Evolutionary conservation across 2,797 vertebrate species (phyloP).

Genomic region (Bovichtus diacanthus): DNA sequence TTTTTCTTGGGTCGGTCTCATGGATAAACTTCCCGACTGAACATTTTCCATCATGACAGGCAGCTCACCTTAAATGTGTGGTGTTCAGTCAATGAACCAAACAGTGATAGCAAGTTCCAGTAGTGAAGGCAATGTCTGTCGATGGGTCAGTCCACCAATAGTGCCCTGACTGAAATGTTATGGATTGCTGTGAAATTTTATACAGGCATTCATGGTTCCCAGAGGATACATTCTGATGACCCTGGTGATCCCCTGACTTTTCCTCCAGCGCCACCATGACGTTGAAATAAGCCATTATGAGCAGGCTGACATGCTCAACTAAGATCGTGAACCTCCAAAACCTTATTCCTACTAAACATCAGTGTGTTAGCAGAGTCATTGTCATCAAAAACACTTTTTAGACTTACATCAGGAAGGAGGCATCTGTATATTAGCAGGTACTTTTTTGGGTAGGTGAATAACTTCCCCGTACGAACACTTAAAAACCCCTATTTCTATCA

Average conservation of each 20-base stretch:
- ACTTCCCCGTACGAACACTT: too few relatives aligned
- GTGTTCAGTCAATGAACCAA: not conserved
- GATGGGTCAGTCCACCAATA: not conserved
- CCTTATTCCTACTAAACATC: not conserved
- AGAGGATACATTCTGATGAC: not conserved
- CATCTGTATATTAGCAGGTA: too few relatives aligned
- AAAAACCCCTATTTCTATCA: too few relatives aligned
- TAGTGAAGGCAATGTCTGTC: not conserved
- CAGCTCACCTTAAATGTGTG: not conserved
- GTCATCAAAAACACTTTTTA: too few relatives aligned
- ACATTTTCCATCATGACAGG: slow-evolving; percentile 1
- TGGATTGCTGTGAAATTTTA: not conserved
- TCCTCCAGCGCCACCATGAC: not conserved
- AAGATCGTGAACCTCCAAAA: not conserved
- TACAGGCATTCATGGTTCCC: not conserved
- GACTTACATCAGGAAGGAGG: too few relatives aligned
- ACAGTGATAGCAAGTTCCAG: not conserved
- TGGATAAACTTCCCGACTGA: slow-evolving; percentile 1
- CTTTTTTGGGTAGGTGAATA: too few relatives aligned
- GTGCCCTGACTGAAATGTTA: not conserved
- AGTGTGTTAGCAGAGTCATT: not conserved
- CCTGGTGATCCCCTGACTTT: not conserved
- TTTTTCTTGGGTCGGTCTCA: slow-evolving; percentile 21
- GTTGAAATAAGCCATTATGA: not conserved
- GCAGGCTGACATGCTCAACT: not conserved